Percentiles rank a stretch among this genome's conserved stretches.
These are phyloP conservation scores for Drosophila pachea DNA, from an alignment of 1,140 invertebrate species.

Conservation along the genomic window DNA sequence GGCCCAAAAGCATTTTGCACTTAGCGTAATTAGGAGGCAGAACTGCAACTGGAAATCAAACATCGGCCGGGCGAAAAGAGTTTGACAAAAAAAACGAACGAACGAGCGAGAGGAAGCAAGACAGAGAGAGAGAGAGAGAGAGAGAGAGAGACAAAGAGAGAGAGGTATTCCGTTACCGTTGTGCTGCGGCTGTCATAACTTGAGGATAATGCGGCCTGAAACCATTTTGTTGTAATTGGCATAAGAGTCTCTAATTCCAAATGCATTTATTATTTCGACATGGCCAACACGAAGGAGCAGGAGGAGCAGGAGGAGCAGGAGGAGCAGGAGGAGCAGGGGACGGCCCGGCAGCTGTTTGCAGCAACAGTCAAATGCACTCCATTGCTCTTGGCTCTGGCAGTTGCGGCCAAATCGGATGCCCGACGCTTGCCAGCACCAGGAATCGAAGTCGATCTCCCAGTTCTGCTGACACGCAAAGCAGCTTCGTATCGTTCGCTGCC, in stretches of 20 bases:
- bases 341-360: neutral
- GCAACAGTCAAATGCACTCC: neutral
- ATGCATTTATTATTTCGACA: conserved; percentile 77
- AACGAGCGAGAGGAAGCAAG: too few species aligned
- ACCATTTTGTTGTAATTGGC: conserved; percentile 77
- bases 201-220: conserved; percentile 75
- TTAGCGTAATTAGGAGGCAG: conserved; percentile 67
- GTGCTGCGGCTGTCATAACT: conserved; percentile 63
- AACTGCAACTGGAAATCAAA: conserved; percentile 42
- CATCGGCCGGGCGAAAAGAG: conserved; percentile 26
- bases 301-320: conserved; percentile 15
- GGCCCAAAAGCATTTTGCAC: conserved; percentile 50
- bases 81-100: conserved; percentile 31
- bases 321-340: too few species aligned
- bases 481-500: conserved; percentile 4
- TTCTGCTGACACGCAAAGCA: conserved; percentile 42
- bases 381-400: neutral
- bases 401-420: conserved; percentile 12
- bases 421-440: neutral
- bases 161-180: neutral
- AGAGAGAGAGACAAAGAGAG: neutral
- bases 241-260: conserved; percentile 76
- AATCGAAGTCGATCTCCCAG: conserved; percentile 5
- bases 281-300: conserved; percentile 51
- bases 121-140: neutral